Base-by-base conservation (phyloP, 2,113 vertebrate species). In the Rhegmatorhina hoffmannsi region DNA sequence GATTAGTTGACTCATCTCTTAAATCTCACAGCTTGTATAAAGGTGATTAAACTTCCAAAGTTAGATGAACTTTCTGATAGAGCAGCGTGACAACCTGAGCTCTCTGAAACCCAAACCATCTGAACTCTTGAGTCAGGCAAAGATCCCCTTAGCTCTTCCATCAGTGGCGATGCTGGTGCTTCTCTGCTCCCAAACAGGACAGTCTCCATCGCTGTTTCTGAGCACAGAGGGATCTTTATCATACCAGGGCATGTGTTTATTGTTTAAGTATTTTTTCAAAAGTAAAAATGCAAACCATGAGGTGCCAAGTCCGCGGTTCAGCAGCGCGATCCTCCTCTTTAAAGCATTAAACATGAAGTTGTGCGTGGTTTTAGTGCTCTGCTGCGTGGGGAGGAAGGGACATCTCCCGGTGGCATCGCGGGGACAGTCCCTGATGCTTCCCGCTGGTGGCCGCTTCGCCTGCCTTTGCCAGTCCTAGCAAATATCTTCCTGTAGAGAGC, bases 401-500 rank as follows among this genome's bases (percentile, higher is more conserved):
- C 49, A 2, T 4, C 21, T 87, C 69, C 63, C 56, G 23, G 28
- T 47, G 56, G 29, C 23, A 1, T 3, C 6, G 43, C 4, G 10
- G 66, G 69, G 84, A 53, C 64, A 33, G 80, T 67, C 83, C 76
- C 82, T 73, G 16, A 10, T 9, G 33, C 44, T 90, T 69, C 64
- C 58, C 6, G 15, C 73, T 74, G 68, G 33, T 56, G 44, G 43
- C 84, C 4, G 13, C 84, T 74, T 24, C 1, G 1, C 47, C 20
- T 10, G 46, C 11, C 1, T 3, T 13, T 38, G 84, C 82, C 18
- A 28, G 93, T 77, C 47, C 88, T 95, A 63, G 93, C 94, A 85
- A n/a, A 60, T 56, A 81, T 77, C 94, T 81, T 96, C 90, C 94
- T 91, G 93, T 67, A 96, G 96, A 91, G 95, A 96, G 94, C 94